Conservation (phyloP, 1,140 invertebrate genomes). For the Drosophila nannoptera region DNA sequence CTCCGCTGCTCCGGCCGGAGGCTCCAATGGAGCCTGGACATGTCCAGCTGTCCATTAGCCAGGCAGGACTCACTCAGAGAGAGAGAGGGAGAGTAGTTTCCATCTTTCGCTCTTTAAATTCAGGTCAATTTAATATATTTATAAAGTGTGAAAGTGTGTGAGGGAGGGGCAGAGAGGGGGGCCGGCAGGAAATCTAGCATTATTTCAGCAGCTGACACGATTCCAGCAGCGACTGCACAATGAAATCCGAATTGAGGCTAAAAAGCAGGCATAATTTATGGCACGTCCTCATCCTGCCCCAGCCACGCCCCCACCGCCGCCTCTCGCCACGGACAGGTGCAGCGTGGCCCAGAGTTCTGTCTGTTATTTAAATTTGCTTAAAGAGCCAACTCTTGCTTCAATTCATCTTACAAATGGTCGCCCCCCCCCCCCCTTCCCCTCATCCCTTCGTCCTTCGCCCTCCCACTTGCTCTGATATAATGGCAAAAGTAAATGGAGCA, state of each 20-base stretch:
- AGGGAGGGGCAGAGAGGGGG: background rate
- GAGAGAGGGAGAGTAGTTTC: too few relatives aligned
- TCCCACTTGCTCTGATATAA: conserved; percentile 30
- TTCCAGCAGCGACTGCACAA: conserved; percentile 52
- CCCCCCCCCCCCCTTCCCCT: conserved; percentile 15
- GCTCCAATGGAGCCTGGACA: too few relatives aligned
- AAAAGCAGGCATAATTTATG: conserved; percentile 75
- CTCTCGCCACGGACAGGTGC: conserved; percentile 16
- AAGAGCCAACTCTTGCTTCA: conserved; percentile 40
- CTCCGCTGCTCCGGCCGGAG: too few relatives aligned
- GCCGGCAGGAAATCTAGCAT: conserved; percentile 13
- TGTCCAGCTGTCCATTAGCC: too few relatives aligned
- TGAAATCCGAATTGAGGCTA: conserved; percentile 67
- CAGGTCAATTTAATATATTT: conserved; percentile 55
- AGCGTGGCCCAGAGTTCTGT: conserved; percentile 6
- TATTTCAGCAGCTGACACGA: conserved; percentile 58
- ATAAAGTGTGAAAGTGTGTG: conserved; percentile 11
- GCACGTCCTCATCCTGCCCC: conserved; percentile 61
- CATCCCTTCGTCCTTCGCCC: background rate
- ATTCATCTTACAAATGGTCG: conserved; percentile 62
- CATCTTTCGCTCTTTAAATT: conserved; percentile 39
- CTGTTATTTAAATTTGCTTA: conserved; percentile 72
- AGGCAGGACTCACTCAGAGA: too few relatives aligned
- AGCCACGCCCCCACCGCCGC: too few relatives aligned
- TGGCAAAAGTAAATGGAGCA: conserved; percentile 67